A percentile compares a stretch with the other conserved stretches of the same genome.
Evolutionary conservation across 2,113 vertebrate species (phyloP).

Genomic region (Columba livia): DNA sequence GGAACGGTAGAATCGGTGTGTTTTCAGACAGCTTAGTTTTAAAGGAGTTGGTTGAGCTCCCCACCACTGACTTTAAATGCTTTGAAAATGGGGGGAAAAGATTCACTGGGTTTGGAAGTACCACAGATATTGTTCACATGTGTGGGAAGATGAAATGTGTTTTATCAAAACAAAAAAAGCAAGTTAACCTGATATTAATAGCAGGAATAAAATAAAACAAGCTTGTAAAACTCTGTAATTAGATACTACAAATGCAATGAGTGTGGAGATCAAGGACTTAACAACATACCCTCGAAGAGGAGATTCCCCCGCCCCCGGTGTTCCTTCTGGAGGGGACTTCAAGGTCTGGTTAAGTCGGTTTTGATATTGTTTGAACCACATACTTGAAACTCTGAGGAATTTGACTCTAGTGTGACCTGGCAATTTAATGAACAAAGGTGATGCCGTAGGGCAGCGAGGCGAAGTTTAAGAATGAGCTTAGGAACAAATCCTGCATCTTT

Average conservation of each 20-base stretch:
- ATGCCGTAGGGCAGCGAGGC: too few relatives aligned
- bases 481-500: not conserved
- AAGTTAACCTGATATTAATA: not conserved
- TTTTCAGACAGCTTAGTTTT: fast-evolving
- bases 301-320: fast-evolving
- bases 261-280: not conserved
- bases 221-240: not conserved
- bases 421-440: too few relatives aligned
- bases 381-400: not conserved
- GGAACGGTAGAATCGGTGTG: fast-evolving
- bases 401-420: not conserved
- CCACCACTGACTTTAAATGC: fast-evolving
- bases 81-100: too few relatives aligned
- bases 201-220: not conserved
- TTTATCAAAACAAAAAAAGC: not conserved
- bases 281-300: fast-evolving
- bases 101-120: not conserved
- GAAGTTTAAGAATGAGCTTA: too few relatives aligned
- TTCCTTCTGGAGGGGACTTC: not conserved
- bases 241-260: fast-evolving
- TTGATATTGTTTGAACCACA: fast-evolving
- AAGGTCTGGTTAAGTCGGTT: fast-evolving
- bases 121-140: fast-evolving
- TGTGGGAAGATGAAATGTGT: fast-evolving
- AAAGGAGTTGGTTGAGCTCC: fast-evolving